Conservation (phyloP, 1,140 invertebrate species). For the Drosophila punjabiensis region DNA sequence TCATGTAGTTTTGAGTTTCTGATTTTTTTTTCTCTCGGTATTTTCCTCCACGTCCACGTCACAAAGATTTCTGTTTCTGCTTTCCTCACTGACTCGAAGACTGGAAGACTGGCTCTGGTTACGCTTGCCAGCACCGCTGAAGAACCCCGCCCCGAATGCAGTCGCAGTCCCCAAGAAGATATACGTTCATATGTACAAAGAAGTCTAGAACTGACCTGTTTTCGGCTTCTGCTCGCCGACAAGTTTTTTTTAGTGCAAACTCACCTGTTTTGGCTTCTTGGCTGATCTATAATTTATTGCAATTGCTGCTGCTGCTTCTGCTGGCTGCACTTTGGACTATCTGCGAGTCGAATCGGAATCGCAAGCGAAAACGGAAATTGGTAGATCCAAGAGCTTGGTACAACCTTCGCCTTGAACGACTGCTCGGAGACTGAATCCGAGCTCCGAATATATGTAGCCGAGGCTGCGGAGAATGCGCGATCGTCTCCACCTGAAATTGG, state of each 20-base stretch:
- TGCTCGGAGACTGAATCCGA: slow-evolving; percentile 67
- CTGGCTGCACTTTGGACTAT: slow-evolving; percentile 70
- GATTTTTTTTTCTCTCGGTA: slow-evolving; percentile 29
- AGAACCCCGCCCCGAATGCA: slow-evolving; percentile 56
- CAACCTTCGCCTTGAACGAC: slow-evolving; percentile 85
- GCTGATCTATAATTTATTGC: slow-evolving; percentile 44
- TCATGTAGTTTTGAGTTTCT: slow-evolving; percentile 27
- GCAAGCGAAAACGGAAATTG: slow-evolving; percentile 13
- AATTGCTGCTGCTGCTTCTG: slow-evolving; percentile 39
- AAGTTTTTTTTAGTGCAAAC: slow-evolving; percentile 35
- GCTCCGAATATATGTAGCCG: slow-evolving; percentile 26
- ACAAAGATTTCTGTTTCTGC: slow-evolving; percentile 58
- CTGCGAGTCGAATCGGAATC: slow-evolving; percentile 21
- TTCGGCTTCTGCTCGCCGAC: slow-evolving; percentile 17
- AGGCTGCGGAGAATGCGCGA: slow-evolving; percentile 57
- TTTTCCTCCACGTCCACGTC: slow-evolving; percentile 69
- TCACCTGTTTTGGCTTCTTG: slow-evolving; percentile 64
- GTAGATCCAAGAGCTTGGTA: slow-evolving; percentile 33
- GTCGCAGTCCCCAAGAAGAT: slow-evolving; percentile 18
- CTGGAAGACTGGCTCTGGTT: slow-evolving; percentile 60
- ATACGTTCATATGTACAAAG: neutral
- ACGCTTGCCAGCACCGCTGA: slow-evolving; percentile 63
- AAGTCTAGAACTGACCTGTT: slow-evolving; percentile 66
- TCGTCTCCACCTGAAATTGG: slow-evolving; percentile 37
- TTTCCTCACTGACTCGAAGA: slow-evolving; percentile 11